Conservation (phyloP, 2,113 vertebrate species). For the Daubentonia madagascariensis region DNA sequence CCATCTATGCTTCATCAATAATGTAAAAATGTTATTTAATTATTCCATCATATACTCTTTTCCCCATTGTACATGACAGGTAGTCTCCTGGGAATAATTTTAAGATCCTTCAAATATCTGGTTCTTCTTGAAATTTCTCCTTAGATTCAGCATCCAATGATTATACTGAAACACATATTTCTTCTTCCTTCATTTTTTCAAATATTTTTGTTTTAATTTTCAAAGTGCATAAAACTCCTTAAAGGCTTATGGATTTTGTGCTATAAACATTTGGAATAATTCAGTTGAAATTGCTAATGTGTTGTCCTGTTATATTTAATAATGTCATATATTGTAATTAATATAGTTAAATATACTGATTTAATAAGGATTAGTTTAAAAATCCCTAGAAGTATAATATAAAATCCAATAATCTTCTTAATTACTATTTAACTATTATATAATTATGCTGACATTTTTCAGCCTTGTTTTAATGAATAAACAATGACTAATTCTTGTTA, state of each 20-base stretch:
- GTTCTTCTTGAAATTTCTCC: no score
- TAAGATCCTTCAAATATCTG: no score
- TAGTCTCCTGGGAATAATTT: no score
- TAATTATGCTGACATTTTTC: not conserved
- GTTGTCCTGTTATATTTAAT: not conserved
- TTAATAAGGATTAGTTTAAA: not conserved
- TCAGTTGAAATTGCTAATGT: not conserved
- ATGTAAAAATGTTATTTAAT: no score
- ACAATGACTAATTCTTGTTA: not conserved
- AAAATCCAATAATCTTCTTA: conserved; percentile 11
- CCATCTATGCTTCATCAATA: no score
- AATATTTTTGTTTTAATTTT: conserved; percentile 8
- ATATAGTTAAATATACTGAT: not conserved
- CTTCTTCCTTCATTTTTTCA: not conserved
- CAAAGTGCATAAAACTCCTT: not conserved
- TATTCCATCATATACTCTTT: no score
- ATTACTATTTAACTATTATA: not conserved
- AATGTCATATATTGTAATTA: not conserved
- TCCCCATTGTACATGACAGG: no score
- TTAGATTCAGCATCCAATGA: no score
- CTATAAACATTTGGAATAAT: not conserved
- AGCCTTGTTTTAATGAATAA: not conserved
- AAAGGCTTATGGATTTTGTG: not conserved
- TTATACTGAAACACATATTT: no score
- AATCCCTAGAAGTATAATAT: not conserved